Conservation (phyloP, 2,888 invertebrate species). For the Saturnia pavonia region DNA sequence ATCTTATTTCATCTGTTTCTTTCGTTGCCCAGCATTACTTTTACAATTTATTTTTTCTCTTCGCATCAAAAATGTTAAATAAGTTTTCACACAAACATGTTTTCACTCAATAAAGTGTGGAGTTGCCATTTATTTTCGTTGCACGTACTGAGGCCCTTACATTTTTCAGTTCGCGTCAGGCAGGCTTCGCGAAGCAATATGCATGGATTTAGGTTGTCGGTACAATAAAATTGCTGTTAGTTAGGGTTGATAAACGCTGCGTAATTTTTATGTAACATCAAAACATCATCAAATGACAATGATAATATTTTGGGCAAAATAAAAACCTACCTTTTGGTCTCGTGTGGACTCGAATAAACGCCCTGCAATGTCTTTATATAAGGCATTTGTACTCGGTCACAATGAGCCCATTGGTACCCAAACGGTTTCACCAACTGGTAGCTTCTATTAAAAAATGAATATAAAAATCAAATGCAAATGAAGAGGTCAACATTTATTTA, state of each 20-base stretch:
- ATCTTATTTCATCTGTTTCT: no score
- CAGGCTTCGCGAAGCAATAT: not conserved
- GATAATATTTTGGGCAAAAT: no score
- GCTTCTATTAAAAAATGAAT: no score
- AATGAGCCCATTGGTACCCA: no score
- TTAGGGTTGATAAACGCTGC: not conserved
- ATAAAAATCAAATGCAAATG: no score
- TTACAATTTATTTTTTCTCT: not conserved
- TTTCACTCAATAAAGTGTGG: conserved; percentile 3
- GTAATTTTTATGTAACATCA: not conserved
- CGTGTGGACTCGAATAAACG: no score
- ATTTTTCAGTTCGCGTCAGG: conserved; percentile 12
- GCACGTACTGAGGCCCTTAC: conserved; percentile 8
- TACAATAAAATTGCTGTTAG: not conserved
- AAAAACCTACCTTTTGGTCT: no score
- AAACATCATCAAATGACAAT: not conserved
- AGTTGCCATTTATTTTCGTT: conserved; percentile 13
- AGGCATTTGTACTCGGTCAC: no score
- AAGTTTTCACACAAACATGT: conserved; percentile 1
- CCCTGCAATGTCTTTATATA: no score
- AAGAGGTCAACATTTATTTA: no score
- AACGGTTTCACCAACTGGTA: no score
- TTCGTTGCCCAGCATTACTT: no score
- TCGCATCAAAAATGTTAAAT: not conserved
- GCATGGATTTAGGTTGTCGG: conserved; percentile 6